Evolutionary conservation across 2,113 vertebrate genomes (phyloP), one percentile per base, ranked within the genome.

Genomic region (Sphyrna mokarran): DNA sequence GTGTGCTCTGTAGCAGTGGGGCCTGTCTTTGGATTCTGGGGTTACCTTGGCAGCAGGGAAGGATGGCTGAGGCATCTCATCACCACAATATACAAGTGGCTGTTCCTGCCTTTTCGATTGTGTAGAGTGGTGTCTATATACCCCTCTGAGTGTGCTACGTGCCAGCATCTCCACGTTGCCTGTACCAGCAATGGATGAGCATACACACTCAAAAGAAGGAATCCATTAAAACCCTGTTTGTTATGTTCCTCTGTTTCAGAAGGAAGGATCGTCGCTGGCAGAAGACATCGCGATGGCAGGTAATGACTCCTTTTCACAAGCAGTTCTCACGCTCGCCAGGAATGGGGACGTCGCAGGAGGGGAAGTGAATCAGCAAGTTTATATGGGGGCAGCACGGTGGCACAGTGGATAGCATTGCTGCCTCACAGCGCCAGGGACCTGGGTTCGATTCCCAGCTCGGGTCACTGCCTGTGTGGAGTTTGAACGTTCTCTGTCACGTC

Each of bases 201-300:
- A 0, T 54, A 4, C 48, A 4, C 48, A 54, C 48, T 61, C 87
- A n/a, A 90, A 6, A 26, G 29, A 29, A 29, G 54, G 85, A 87
- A 2, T 26, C 37, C 33, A 61, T 33, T 33, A 33, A 90, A 61
- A 54, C 7, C 54, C 87, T 33, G 61, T 90, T 29, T 61, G 26
- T 90, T 90, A 11, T 33, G 29, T 54, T 89, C 26, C 14, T 90
- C 54, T 90, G 54, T 33, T 90, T 33, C 61, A 90, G 87, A 33
- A 29, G 29, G 87, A 90, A 58, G 87, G 54, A 33, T 4, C 54
- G 11, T 61, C 29, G 14, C 48, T 48, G 54, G 7, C 54, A 6
- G 87, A 90, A 29, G 87, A 90, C 11, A 61, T 61, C 29, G 13
- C 87, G n/a, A 90, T 90, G 87, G 14, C 87, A 90, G 87, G 87